Percentiles rank a stretch among this genome's conserved stretches.
These are phyloP conservation scores for Macaca mulatta DNA, from an alignment of 2,113 vertebrate genomes.

Conservation along the genomic window DNA sequence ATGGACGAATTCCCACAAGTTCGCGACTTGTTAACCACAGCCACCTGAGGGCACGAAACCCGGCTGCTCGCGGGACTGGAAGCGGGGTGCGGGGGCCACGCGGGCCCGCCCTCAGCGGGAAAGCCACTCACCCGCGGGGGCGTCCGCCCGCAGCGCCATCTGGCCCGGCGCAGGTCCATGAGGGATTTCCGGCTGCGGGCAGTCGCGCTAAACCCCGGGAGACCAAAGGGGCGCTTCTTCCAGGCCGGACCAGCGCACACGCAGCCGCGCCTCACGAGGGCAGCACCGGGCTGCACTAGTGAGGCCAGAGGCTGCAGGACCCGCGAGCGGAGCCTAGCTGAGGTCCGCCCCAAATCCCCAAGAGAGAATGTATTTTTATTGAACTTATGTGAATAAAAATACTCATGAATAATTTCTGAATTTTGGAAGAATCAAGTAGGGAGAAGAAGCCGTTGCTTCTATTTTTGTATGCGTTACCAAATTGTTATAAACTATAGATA, in stretches of 20 bases:
- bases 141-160: neutral
- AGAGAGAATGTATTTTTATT: too few relatives aligned
- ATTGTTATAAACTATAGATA: too few relatives aligned
- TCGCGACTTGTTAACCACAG: constrained; percentile 1
- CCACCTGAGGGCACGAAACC: neutral
- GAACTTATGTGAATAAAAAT: too few relatives aligned
- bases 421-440: too few relatives aligned
- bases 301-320: neutral
- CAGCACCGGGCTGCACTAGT: neutral
- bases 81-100: fast-evolving
- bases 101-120: neutral
- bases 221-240: neutral
- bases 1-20: neutral
- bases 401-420: too few relatives aligned
- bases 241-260: neutral
- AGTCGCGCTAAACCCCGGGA: neutral
- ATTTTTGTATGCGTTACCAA: too few relatives aligned
- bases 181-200: neutral
- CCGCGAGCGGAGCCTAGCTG: neutral
- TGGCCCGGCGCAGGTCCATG: too few relatives aligned
- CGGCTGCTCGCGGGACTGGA: neutral
- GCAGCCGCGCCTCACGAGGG: neutral
- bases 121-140: neutral
- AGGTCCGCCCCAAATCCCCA: neutral
- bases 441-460: too few relatives aligned